A percentile compares a stretch with the other conserved stretches of the same genome.
Evolutionary conservation across 2,113 vertebrate species (phyloP).

Genomic region (Grallaria varia): DNA sequence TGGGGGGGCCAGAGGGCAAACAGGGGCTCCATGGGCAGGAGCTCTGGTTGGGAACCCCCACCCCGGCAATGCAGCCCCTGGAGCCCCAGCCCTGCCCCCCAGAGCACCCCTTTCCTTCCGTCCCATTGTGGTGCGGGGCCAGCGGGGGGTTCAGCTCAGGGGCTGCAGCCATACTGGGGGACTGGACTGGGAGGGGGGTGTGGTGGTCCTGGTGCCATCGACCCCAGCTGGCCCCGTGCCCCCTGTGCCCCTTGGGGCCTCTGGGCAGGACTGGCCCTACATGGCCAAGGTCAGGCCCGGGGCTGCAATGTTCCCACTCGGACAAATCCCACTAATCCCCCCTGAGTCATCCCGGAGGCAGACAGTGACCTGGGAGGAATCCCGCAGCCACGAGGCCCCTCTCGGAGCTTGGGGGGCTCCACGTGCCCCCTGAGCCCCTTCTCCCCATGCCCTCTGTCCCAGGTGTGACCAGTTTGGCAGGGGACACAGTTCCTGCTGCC

Average conservation of each 20-base stretch:
- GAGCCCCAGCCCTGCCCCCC: not conserved
- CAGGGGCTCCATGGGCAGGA: rapidly evolving
- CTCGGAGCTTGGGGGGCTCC: not conserved
- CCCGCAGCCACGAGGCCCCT: not conserved
- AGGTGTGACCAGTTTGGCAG: not conserved
- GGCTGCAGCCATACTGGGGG: not conserved
- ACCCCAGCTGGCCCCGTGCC: not conserved
- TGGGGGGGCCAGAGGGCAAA: not conserved
- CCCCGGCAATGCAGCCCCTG: not conserved
- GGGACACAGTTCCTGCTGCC: not conserved
- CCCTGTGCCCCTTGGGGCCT: not conserved
- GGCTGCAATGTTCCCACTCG: not conserved
- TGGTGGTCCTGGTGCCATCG: rapidly evolving
- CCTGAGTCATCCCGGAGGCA: constrained; percentile 50
- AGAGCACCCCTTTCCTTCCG: not conserved
- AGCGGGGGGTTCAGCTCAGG: not conserved
- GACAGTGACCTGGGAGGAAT: constrained; percentile 51
- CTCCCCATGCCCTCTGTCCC: not conserved
- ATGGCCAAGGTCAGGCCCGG: not conserved
- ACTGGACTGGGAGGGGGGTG: not conserved
- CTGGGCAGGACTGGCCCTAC: not conserved
- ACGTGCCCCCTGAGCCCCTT: not conserved
- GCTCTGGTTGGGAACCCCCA: rapidly evolving
- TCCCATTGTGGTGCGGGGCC: not conserved
- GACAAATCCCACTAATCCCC: constrained; percentile 58